Evolutionary conservation across 2,888 invertebrate species (phyloP), one percentile per base, ranked within the genome.

Genomic region (Nasonia oneida): DNA sequence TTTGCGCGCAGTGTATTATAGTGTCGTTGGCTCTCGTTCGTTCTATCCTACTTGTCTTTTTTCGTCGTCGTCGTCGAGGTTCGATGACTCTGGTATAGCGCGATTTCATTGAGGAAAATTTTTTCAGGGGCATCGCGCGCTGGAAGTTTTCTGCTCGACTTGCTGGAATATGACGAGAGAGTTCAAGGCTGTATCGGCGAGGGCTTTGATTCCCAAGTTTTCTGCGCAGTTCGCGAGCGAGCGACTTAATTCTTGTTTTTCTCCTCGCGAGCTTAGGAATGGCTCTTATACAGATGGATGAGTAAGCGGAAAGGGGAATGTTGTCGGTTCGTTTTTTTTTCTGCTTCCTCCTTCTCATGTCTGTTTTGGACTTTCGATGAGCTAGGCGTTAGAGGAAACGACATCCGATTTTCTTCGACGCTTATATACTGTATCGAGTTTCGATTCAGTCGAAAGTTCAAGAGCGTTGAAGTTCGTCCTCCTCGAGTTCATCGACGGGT

Each of bases 81-180:
- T 33, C 80, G 71, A 71, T 80, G 80, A 80, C 80, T 67, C 12
- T 0, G 76, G 8, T 37, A 33, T 53, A 37, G n/a, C 33, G 37
- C 50, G 37, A 67, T 79, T 80, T 71, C 80, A 80, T 80, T 80
- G 37, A 80, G 80, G 71, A 80, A 80, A 47, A 80, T 80, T 80
- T 79, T 67, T 61, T 42, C 64, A 64, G 77, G 61, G 76, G 15
- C 67, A 12, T 67, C 50, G 70, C 64, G 50, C 23, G 0, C 6
- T 4, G 23, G 37, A 5, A 10, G 0, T 39, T 71, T 73, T 73
- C 42, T 73, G 71, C 71, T 64, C 64, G n/a, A 0, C 42, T 42
- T 18, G 42, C 73, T 73, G 73, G 33, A 67, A 67, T 67, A 67
- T 42, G 73, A 47, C 12, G 39, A 47, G 47, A 4, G 42, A 42